Percentiles rank a stretch among this genome's conserved stretches.
phyloP scores from a whole-genome alignment of 2,797 vertebrate genomes.

The Halcyon smyrnensis region DNA sequence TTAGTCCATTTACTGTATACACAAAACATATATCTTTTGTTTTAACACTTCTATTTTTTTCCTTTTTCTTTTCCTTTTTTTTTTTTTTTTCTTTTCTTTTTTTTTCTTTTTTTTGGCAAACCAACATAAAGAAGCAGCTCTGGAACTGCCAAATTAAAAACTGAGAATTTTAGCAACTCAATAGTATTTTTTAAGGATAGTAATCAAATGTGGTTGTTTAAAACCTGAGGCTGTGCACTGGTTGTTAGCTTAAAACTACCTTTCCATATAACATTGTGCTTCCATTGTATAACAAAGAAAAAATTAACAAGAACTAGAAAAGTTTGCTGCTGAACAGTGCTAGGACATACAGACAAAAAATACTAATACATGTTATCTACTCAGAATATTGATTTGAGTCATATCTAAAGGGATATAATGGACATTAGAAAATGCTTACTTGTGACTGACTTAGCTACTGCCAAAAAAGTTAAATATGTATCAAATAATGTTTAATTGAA shows the following conservation, averaged over 20 bases:
- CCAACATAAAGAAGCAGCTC: slow-evolving; percentile 80
- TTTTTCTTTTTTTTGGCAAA: slow-evolving; percentile 55
- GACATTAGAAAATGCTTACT: slow-evolving; percentile 82
- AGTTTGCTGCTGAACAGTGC: slow-evolving; percentile 86
- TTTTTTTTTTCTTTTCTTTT: slow-evolving; percentile 66
- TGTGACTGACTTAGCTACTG: slow-evolving; percentile 81
- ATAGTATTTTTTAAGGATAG: slow-evolving; percentile 81
- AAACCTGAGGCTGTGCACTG: slow-evolving; percentile 97
- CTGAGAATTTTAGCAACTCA: slow-evolving; percentile 77
- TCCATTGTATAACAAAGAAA: slow-evolving; percentile 87
- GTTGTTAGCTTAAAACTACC: slow-evolving; percentile 89
- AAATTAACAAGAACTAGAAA: slow-evolving; percentile 84
- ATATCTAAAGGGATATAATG: slow-evolving; percentile 83
- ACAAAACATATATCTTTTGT: slow-evolving; percentile 81
- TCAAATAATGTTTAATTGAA: slow-evolving; percentile 87
- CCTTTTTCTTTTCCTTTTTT: neutral
- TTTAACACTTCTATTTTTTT: slow-evolving; percentile 70
- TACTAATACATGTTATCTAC: slow-evolving; percentile 84
- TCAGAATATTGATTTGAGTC: slow-evolving; percentile 80
- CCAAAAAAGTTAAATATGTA: slow-evolving; percentile 85
- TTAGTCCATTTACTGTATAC: slow-evolving; percentile 84
- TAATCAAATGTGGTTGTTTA: slow-evolving; percentile 90
- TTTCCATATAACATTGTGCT: slow-evolving; percentile 94
- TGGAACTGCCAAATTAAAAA: slow-evolving; percentile 82
- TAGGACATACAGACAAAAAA: slow-evolving; percentile 91